Percentiles rank a stretch among this genome's conserved stretches.
Evolutionary conservation across 2,113 vertebrate species (phyloP).

Genomic region (Solea solea): DNA sequence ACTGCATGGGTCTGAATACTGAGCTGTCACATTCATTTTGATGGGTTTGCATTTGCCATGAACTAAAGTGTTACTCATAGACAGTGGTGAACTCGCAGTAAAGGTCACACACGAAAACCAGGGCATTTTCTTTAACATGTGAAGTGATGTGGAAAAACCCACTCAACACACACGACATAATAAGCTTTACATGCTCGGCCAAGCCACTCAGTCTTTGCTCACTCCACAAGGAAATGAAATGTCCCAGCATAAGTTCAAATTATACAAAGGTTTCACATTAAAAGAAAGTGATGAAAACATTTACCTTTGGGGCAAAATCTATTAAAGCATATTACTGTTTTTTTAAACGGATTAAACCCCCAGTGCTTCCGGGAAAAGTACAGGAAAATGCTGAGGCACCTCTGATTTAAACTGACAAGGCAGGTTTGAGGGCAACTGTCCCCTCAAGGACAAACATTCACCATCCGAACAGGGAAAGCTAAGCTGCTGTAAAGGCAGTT

Average conservation of each 20-base stretch:
- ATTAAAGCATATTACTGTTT: conserved; percentile 9
- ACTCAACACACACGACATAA: not conserved
- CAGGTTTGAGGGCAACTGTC: conserved; percentile 64
- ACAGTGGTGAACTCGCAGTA: not conserved
- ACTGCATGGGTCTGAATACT: conserved; percentile 1
- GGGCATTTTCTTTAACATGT: not conserved
- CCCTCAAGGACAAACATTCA: conserved; percentile 65
- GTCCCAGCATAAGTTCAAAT: not conserved
- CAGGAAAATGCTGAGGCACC: conserved; percentile 32
- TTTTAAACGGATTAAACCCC: conserved; percentile 22
- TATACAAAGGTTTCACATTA: not conserved
- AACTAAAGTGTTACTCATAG: not conserved
- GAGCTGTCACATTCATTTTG: not conserved
- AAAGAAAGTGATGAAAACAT: conserved; percentile 5
- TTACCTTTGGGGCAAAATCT: conserved; percentile 5
- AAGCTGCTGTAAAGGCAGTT: conserved; percentile 60
- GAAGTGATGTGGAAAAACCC: conserved; percentile 8
- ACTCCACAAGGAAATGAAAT: not conserved
- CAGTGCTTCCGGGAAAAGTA: conserved; percentile 32
- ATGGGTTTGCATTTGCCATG: not conserved
- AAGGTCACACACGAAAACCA: conserved; percentile 1
- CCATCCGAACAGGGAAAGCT: conserved; percentile 46
- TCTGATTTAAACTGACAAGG: conserved; percentile 63
- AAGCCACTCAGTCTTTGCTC: not conserved
- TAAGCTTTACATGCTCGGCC: conserved; percentile 1